Evolutionary conservation across 2,888 invertebrate species (phyloP), one percentile per base, ranked within the genome.

Genomic region (Drosophila falleni): DNA sequence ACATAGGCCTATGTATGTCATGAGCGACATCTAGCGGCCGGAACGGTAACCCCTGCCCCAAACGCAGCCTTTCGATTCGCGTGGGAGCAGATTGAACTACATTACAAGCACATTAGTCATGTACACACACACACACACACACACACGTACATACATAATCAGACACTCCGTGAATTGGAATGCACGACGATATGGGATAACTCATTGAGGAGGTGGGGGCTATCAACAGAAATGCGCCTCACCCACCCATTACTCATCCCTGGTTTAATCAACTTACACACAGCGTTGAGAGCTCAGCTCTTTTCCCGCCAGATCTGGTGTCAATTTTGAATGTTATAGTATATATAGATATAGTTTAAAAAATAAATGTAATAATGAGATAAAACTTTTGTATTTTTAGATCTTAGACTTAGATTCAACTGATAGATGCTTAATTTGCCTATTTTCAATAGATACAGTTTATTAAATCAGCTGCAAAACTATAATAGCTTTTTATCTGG

Each of bases 21-120:
- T 85, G 86, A 87, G 85, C 83, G 85, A 69, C 81, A 83, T 81
- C 81, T 83, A 86, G 55, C 71, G 81, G 72, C 76, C 71, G 67
- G 69, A 67, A 63, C 64, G 63, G 19, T 29, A 31, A 31, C 33
- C 29, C 47, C 54, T 50, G 3, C 42, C 42, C 11, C 5, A 19
- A 10, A 11, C 19, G 19, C 44, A 23, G 60, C 53, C 51, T 53
- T 51, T n/a, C 61, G 37, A 61, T 53, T 70, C 70, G 76, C 76
- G 77, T 77, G 76, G 76, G 76, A 77, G 77, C 58, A 70, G 65
- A 77, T 77, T 87, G 80, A 78, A 85, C 87, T 86, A 86, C 76
- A 85, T 87, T 83, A 58, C 80, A 75, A 65, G 49, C 59, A 73
- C 78, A 80, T 80, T 80, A 80, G 80, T 80, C 80, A 80, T 80